These are phyloP conservation scores for Zelostemma sp. DNA, from an alignment of 1,140 invertebrate genomes.

Conservation along the genomic window DNA sequence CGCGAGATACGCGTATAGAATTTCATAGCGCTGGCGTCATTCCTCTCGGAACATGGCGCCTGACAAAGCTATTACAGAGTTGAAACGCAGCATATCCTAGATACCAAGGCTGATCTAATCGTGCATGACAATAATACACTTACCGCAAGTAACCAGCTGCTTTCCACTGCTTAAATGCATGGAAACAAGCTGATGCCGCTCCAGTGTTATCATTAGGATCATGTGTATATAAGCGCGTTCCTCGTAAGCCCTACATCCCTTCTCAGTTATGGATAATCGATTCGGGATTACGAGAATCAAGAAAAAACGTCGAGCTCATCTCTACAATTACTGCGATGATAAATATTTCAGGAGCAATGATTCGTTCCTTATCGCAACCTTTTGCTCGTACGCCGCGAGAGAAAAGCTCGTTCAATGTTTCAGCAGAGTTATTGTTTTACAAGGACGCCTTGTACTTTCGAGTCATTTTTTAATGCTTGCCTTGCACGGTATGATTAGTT, in stretches of 20 bases:
- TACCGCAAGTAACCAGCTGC: neutral
- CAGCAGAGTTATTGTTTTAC: too few relatives aligned
- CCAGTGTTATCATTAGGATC: neutral
- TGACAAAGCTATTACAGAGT: neutral
- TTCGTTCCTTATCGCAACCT: too few relatives aligned
- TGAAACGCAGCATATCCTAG: neutral
- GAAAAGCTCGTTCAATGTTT: too few relatives aligned
- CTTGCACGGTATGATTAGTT: too few relatives aligned
- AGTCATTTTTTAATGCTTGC: too few relatives aligned
- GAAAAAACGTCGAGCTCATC: too few relatives aligned
- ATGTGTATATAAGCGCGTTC: too few relatives aligned
- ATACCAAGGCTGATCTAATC: neutral
- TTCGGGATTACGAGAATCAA: neutral
- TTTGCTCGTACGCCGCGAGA: too few relatives aligned
- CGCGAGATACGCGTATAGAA: neutral
- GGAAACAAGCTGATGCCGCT: neutral
- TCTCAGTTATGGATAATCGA: neutral
- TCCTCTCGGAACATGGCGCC: neutral
- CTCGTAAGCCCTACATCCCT: neutral
- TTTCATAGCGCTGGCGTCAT: neutral
- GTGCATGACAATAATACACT: slow-evolving; percentile 1
- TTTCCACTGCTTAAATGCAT: neutral
- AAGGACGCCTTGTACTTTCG: too few relatives aligned
- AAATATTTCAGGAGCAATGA: too few relatives aligned
- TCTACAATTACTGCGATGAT: too few relatives aligned